A percentile compares a stretch with the other conserved stretches of the same genome.
phyloP scores from a whole-genome alignment of 2,888 invertebrate genomes.

The Megamerina dolium region DNA sequence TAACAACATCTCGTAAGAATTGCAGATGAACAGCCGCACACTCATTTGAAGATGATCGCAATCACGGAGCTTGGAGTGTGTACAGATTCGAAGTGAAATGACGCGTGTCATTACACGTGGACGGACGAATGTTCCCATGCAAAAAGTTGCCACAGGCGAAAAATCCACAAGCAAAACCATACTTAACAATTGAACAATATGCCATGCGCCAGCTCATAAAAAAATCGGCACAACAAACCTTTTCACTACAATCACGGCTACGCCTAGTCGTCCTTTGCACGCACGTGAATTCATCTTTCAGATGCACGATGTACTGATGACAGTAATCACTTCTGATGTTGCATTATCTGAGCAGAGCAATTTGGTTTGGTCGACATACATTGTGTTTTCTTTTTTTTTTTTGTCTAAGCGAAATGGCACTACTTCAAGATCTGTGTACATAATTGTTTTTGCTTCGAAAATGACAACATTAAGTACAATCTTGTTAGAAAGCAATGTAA shows the following conservation, averaged over 20 bases:
- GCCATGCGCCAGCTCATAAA: slow-evolving; percentile 16
- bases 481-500: slow-evolving; percentile 49
- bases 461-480: slow-evolving; percentile 48
- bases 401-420: too few relatives aligned
- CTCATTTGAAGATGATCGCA: slow-evolving; percentile 25
- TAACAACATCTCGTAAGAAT: too few relatives aligned
- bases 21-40: slow-evolving; percentile 2
- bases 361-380: not conserved
- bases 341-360: slow-evolving; percentile 17
- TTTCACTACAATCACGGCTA: slow-evolving; percentile 35
- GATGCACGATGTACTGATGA: slow-evolving; percentile 39
- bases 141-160: slow-evolving; percentile 42
- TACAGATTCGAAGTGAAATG: slow-evolving; percentile 1
- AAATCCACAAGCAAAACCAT: slow-evolving; percentile 36
- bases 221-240: slow-evolving; percentile 37
- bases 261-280: not conserved
- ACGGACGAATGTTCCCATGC: slow-evolving; percentile 26
- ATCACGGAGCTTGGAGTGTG: slow-evolving; percentile 14
- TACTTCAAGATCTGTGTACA: too few relatives aligned
- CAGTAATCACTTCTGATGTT: slow-evolving; percentile 45
- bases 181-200: slow-evolving; percentile 36
- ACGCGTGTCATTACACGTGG: too few relatives aligned
- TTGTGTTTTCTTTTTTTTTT: not conserved
- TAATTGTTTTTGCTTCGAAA: too few relatives aligned
- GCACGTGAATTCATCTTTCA: too few relatives aligned